Percentiles rank a stretch among this genome's conserved stretches.
Evolutionary conservation across 2,113 vertebrate species (phyloP).

Genomic region (Copsychus sechellarum): DNA sequence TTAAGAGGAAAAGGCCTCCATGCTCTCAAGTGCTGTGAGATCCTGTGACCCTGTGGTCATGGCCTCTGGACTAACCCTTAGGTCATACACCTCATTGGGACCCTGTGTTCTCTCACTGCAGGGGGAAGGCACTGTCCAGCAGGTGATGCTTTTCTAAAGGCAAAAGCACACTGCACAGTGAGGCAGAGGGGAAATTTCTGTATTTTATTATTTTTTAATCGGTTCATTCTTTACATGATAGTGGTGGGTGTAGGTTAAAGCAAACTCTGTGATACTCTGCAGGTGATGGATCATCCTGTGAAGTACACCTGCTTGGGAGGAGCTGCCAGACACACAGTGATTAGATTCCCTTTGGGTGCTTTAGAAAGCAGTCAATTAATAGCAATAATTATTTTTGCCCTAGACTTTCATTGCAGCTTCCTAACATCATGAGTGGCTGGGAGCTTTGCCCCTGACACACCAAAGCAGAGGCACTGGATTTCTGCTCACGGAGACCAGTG

Average conservation of each 20-base stretch:
- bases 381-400: background rate
- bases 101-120: rapidly evolving
- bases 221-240: background rate
- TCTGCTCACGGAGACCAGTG: rapidly evolving
- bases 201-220: background rate
- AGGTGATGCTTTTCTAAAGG: background rate
- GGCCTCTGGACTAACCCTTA: background rate
- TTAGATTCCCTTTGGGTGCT: background rate
- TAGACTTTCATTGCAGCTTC: background rate
- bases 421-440: background rate
- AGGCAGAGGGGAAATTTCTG: background rate
- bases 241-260: background rate
- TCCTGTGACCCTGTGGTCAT: rapidly evolving
- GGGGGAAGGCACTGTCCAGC: background rate
- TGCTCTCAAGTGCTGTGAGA: background rate
- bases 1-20: background rate
- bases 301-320: background rate
- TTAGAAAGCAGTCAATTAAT: background rate
- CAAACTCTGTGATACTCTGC: background rate
- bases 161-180: background rate
- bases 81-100: background rate
- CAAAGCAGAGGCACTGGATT: background rate
- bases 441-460: background rate
- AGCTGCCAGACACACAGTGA: background rate
- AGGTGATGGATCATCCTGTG: background rate